These are phyloP conservation scores for Xanthorhoe designata DNA, from an alignment of 2,888 invertebrate genomes.

Conservation along the genomic window DNA sequence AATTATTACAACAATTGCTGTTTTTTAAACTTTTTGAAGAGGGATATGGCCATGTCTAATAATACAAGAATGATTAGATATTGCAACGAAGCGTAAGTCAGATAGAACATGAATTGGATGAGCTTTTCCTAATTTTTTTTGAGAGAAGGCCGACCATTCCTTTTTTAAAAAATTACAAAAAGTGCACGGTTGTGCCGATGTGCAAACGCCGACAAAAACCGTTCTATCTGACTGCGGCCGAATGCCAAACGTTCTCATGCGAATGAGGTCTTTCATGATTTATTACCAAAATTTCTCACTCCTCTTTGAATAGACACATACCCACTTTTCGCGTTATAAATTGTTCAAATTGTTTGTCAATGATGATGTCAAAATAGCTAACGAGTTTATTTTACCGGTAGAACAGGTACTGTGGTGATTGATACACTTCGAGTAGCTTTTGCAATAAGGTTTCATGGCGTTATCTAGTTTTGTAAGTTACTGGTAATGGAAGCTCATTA, in stretches of 20 bases:
- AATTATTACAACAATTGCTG: no score
- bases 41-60: no score
- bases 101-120: no score
- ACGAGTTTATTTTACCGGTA: constrained; percentile 14
- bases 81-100: no score
- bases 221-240: neutral
- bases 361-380: constrained; percentile 26
- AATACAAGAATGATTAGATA: no score
- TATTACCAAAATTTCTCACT: constrained; percentile 31
- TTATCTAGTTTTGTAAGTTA: neutral
- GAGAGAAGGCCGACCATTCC: no score
- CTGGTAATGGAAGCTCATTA: neutral
- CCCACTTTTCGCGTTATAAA: constrained; percentile 19
- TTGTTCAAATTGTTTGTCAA: constrained; percentile 24
- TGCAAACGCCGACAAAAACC: neutral
- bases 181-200: no score
- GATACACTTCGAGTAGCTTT: constrained; percentile 6
- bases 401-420: constrained; percentile 16
- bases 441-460: constrained; percentile 1
- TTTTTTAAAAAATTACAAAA: neutral
- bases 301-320: constrained; percentile 28
- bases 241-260: constrained; percentile 29
- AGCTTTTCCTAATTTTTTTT: no score
- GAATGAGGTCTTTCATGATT: constrained; percentile 34
- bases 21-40: no score